These are phyloP conservation scores for Eunapius fragilis DNA, from an alignment of 37 sponge, comb jelly and placozoan species.

Conservation along the genomic window DNA sequence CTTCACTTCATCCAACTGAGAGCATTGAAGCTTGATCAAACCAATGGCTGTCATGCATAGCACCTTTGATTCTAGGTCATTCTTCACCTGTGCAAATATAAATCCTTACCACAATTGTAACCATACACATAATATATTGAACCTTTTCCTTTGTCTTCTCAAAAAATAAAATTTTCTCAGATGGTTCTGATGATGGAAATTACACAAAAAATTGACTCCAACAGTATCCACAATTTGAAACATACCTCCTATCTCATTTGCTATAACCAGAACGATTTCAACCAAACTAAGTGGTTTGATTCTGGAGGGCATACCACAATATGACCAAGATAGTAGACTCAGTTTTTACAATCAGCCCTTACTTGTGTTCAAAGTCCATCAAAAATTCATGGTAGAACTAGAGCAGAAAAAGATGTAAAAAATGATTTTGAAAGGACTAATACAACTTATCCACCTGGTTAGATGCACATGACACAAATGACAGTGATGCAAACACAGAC, in stretches of 20 bases:
- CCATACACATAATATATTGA: neutral
- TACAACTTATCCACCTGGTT: too few species aligned
- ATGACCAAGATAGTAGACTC: neutral
- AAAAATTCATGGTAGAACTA: slow-evolving; percentile 71
- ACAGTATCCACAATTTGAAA: neutral
- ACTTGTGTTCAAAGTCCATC: slow-evolving; percentile 76
- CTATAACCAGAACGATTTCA: slow-evolving; percentile 47
- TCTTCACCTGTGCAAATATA: slow-evolving; percentile 49
- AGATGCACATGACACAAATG: too few species aligned
- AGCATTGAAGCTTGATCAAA: slow-evolving; percentile 15
- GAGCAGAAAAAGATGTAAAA: too few species aligned
- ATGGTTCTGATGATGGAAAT: slow-evolving; percentile 11
- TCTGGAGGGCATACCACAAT: slow-evolving; percentile 8
- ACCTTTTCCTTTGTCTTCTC: slow-evolving; percentile 40
- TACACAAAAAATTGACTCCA: neutral
- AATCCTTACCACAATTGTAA: neutral
- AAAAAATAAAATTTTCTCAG: slow-evolving; percentile 26
- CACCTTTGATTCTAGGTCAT: slow-evolving; percentile 51
- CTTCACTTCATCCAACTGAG: slow-evolving; percentile 56
- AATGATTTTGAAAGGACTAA: too few species aligned
- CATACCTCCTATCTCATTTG: slow-evolving; percentile 54
- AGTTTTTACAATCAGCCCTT: neutral
- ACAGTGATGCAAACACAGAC: too few species aligned
- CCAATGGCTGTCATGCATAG: slow-evolving; percentile 78
- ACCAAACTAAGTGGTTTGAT: slow-evolving; percentile 77